These are phyloP conservation scores for Melipona beecheii DNA, from an alignment of 2,888 invertebrate genomes.

Conservation along the genomic window DNA sequence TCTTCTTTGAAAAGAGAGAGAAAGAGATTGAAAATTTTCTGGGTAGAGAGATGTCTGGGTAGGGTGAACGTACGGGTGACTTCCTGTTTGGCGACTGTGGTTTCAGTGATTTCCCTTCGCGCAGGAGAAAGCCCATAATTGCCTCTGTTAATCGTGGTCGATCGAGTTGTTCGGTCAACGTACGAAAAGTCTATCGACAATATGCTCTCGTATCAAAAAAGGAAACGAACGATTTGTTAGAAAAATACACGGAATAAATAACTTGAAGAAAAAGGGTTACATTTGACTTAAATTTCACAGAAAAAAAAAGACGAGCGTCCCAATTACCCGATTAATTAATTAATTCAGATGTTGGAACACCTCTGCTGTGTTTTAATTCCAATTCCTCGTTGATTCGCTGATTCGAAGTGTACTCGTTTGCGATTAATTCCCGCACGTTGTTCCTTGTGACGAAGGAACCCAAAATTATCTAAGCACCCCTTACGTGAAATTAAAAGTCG, in stretches of 20 bases:
- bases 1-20: too few species aligned
- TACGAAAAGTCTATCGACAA: too few species aligned
- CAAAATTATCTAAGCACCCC: background rate
- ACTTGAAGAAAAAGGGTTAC: too few species aligned
- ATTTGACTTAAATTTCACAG: too few species aligned
- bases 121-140: background rate
- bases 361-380: background rate
- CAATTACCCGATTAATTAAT: background rate
- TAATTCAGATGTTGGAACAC: background rate
- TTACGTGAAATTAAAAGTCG: background rate
- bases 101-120: background rate
- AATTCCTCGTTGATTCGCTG: background rate
- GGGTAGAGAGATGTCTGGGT: background rate
- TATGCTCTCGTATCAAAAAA: too few species aligned
- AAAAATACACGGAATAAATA: background rate
- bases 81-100: background rate
- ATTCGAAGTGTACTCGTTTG: background rate
- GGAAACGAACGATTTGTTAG: too few species aligned
- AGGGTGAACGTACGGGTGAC: background rate
- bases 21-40: background rate
- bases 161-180: too few species aligned
- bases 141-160: background rate
- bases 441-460: background rate
- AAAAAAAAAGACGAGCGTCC: background rate
- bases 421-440: background rate